Conservation (phyloP, 2,797 vertebrate species). For the Enteromius fasciolatus region DNA sequence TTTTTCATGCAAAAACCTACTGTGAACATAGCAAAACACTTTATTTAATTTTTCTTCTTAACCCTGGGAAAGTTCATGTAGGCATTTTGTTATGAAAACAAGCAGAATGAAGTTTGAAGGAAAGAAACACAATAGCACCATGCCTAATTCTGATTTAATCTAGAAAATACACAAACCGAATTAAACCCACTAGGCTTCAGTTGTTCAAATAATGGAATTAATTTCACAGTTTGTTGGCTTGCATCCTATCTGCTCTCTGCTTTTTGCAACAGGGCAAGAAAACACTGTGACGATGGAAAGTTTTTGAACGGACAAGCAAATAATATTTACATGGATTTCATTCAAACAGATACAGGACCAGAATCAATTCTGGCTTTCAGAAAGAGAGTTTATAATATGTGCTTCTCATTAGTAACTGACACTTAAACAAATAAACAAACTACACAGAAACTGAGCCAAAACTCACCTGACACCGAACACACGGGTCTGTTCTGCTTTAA, state of each 20-base stretch:
- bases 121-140: neutral
- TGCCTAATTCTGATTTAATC: neutral
- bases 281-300: conserved; percentile 9
- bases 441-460: neutral
- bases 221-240: conserved; percentile 3
- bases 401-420: conserved; percentile 3
- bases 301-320: conserved; percentile 10
- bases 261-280: neutral
- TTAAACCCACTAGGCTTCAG: conserved; percentile 2
- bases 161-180: neutral
- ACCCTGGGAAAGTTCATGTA: neutral
- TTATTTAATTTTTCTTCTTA: neutral
- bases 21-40: neutral
- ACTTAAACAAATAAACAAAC: neutral
- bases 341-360: neutral
- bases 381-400: neutral
- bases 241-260: neutral
- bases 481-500: neutral
- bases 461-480: neutral
- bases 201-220: conserved; percentile 12
- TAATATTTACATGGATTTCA: conserved; percentile 4
- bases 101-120: neutral
- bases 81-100: neutral
- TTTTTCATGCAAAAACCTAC: neutral
- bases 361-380: neutral